Percentiles rank a stretch among this genome's conserved stretches.
phyloP scores from a whole-genome alignment of 2,797 vertebrate genomes.

The Channa striata region DNA sequence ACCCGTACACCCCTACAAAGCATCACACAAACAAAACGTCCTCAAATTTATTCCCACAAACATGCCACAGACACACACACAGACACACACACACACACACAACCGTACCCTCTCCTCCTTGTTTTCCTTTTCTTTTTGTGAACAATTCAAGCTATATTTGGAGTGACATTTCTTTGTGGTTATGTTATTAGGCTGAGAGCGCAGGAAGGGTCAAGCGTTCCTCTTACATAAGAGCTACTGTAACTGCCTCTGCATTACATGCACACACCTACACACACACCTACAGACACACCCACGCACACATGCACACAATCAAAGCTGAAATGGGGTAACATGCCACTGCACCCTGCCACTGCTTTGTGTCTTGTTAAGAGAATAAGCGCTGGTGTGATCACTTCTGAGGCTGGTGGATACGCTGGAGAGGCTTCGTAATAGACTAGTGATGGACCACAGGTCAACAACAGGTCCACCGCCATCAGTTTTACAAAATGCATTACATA shows the following conservation, averaged over 20 bases:
- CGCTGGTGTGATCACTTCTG: background rate
- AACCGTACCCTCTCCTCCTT: constrained; percentile 1
- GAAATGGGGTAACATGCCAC: background rate
- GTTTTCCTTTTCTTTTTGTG: background rate
- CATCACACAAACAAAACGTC: constrained; percentile 6
- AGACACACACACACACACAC: background rate
- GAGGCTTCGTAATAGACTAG: too few species aligned
- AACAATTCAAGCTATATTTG: constrained; percentile 44
- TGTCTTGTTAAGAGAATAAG: background rate
- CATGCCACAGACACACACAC: constrained; percentile 1
- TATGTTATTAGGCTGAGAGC: constrained; percentile 15
- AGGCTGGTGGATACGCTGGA: background rate
- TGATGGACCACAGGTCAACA: too few species aligned
- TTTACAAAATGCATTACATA: constrained; percentile 6
- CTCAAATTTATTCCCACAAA: background rate
- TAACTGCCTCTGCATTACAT: constrained; percentile 19
- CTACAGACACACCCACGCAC: background rate
- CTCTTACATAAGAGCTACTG: constrained; percentile 16
- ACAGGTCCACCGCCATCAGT: too few species aligned
- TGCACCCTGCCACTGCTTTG: constrained; percentile 2
- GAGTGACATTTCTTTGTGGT: constrained; percentile 19
- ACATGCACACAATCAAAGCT: background rate
- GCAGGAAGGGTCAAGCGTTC: constrained; percentile 8
- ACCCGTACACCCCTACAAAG: background rate
- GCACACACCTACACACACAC: constrained; percentile 11